Evolutionary conservation across 2,888 invertebrate species (phyloP).

Genomic region (Scaptodrosophila latifasciaeformis): DNA sequence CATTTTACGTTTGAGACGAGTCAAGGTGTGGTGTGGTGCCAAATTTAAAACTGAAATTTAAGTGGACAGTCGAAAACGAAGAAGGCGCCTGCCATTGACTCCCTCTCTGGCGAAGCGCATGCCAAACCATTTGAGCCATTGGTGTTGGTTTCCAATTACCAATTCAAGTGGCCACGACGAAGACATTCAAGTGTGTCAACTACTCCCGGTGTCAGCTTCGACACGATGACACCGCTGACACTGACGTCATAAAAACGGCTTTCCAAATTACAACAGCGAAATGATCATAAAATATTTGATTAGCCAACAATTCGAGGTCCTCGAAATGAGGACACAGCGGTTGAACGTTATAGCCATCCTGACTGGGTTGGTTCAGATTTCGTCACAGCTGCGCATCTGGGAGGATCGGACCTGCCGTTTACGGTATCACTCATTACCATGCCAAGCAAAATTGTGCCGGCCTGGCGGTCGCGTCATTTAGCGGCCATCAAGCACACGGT

Average conservation of each 20-base stretch:
- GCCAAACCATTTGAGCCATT: slow-evolving; percentile 49
- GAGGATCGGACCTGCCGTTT: slow-evolving; percentile 7
- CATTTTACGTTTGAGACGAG: slow-evolving; percentile 17
- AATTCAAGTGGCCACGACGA: slow-evolving; percentile 12
- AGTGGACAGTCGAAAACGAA: slow-evolving; percentile 55
- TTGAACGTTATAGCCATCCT: slow-evolving; percentile 2
- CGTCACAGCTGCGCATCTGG: slow-evolving; percentile 41
- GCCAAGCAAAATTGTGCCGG: slow-evolving; percentile 17
- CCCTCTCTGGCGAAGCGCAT: slow-evolving; percentile 63
- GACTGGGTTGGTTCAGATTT: slow-evolving; percentile 10
- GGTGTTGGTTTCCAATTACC: slow-evolving; percentile 42
- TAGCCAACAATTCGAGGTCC: slow-evolving; percentile 11
- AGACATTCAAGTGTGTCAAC: slow-evolving; percentile 44
- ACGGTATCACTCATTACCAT: slow-evolving; percentile 23
- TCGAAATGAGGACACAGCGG: slow-evolving; percentile 28
- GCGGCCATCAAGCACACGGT: slow-evolving; percentile 40
- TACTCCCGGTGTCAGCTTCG: slow-evolving; percentile 3
- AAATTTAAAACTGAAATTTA: slow-evolving; percentile 53
- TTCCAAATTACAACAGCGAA: too few species aligned
- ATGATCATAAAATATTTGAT: too few species aligned
- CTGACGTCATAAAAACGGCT: slow-evolving; percentile 36
- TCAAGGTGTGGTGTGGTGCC: slow-evolving; percentile 17
- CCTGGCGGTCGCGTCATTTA: slow-evolving; percentile 7
- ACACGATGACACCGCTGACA: neutral
- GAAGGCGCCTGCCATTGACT: slow-evolving; percentile 57